Evolutionary conservation across 1,140 invertebrate species (phyloP).

Genomic region (Oryzaephilus surinamensis): DNA sequence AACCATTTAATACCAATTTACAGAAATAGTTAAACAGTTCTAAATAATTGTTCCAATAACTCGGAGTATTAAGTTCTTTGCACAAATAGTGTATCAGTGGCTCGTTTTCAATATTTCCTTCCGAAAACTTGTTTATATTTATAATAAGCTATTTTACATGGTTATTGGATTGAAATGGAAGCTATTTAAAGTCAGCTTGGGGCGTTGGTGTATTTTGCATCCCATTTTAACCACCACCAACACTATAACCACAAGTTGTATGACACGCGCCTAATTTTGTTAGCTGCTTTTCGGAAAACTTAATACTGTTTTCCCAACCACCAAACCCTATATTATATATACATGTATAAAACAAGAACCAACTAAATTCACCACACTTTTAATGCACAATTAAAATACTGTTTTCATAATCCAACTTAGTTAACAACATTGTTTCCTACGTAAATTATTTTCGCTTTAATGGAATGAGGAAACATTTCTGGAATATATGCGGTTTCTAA

Average conservation of each 20-base stretch:
- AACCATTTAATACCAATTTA: no score
- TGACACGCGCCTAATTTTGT: conserved; percentile 27
- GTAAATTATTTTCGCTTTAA: not conserved
- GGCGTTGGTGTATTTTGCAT: conserved; percentile 16
- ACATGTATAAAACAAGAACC: not conserved
- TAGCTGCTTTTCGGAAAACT: conserved; percentile 13
- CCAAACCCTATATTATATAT: no score
- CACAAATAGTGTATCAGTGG: no score
- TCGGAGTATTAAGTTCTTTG: no score
- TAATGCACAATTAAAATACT: conserved; percentile 36
- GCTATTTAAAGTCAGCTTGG: conserved; percentile 35
- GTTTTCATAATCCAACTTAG: conserved; percentile 30
- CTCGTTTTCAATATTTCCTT: no score
- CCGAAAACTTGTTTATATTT: no score
- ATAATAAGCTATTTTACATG: conserved; percentile 37
- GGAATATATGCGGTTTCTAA: no score
- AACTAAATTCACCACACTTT: conserved; percentile 17
- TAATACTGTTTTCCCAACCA: no score
- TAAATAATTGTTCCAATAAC: no score
- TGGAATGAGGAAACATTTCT: not conserved
- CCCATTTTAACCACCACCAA: conserved; percentile 3
- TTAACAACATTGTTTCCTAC: conserved; percentile 28
- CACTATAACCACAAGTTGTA: conserved; percentile 6
- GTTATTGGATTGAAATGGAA: conserved; percentile 37
- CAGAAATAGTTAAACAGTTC: no score